Conservation (phyloP, 2,797 vertebrate species). For the Rhynchotus rufescens region DNA sequence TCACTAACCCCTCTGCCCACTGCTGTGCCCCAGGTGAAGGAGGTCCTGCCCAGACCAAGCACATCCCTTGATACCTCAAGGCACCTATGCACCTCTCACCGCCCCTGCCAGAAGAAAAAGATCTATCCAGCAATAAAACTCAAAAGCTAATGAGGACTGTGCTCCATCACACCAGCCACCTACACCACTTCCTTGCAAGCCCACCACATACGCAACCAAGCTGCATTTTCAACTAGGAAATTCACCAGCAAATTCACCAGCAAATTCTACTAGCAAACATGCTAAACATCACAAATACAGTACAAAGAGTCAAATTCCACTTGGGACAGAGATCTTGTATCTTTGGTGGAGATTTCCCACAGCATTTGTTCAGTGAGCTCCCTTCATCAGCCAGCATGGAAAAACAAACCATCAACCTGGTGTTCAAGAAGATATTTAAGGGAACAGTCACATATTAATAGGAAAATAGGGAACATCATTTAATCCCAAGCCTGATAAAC, state of each 20-base stretch:
- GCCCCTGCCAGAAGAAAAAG: background rate
- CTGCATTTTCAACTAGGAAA: background rate
- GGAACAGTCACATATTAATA: background rate
- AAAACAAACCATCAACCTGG: background rate
- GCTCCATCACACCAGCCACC: background rate
- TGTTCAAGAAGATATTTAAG: background rate
- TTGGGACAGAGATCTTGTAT: background rate
- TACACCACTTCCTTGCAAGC: background rate
- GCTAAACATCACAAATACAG: background rate
- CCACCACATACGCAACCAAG: accelerated
- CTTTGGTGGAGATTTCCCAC: background rate
- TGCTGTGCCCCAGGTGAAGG: background rate
- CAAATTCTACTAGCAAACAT: background rate
- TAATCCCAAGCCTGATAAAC: background rate
- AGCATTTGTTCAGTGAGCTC: background rate
- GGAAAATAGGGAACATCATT: background rate
- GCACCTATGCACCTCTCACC: background rate
- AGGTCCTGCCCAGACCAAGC: background rate
- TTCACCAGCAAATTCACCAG: too few relatives aligned
- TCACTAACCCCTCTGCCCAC: too few relatives aligned
- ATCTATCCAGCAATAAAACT: accelerated
- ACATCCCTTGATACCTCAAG: accelerated
- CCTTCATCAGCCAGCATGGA: background rate
- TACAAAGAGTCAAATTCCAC: background rate
- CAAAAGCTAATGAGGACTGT: background rate